phyloP scores from a whole-genome alignment of 2,113 vertebrate genomes.

The Copsychus sechellarum region DNA sequence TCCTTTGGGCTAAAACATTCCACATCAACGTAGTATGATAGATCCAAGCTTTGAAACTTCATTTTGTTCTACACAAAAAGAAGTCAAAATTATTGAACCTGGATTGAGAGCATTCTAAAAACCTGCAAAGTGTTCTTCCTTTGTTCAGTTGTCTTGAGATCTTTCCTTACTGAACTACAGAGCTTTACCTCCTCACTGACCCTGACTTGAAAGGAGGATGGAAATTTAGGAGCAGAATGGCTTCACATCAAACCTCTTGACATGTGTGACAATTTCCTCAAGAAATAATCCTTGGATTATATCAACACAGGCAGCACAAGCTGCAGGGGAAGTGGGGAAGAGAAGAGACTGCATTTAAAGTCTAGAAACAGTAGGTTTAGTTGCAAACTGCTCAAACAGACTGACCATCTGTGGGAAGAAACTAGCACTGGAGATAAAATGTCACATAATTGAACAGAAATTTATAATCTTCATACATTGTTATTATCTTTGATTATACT shows the following conservation, averaged over 20 bases:
- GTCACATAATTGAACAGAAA: neutral
- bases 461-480: neutral
- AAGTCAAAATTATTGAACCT: neutral
- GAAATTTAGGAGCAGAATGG: neutral
- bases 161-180: neutral
- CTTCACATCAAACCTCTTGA: neutral
- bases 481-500: neutral
- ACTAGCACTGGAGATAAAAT: neutral
- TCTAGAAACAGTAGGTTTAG: neutral
- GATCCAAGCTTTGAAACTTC: neutral
- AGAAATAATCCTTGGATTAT: neutral
- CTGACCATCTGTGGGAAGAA: neutral
- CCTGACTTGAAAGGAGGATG: neutral
- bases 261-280: neutral
- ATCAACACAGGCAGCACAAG: neutral
- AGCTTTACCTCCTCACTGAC: neutral
- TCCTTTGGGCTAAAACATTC: neutral
- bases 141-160: neutral
- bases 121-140: neutral
- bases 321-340: neutral
- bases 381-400: neutral
- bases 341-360: neutral
- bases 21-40: neutral
- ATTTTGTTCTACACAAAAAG: neutral
- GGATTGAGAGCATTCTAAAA: neutral